Evolutionary conservation across 2,888 invertebrate species (phyloP).

Genomic region (Drosophila fulvimacula): DNA sequence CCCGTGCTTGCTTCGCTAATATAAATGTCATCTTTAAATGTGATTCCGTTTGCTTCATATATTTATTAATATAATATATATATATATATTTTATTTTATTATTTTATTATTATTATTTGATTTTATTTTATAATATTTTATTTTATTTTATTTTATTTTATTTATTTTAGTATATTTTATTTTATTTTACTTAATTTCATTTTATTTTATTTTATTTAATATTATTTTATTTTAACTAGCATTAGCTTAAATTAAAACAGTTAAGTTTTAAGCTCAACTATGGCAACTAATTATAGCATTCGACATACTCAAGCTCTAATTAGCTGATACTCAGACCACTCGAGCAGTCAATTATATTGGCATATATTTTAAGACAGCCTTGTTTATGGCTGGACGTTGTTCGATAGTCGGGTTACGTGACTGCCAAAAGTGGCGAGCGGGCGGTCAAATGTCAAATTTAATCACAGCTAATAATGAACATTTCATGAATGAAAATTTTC

Average conservation of each 20-base stretch:
- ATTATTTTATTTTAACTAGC: too few relatives aligned
- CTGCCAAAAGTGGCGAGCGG: constrained; percentile 13
- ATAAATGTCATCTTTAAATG: neutral
- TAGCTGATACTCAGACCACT: constrained; percentile 14
- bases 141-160: too few relatives aligned
- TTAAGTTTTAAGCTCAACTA: neutral
- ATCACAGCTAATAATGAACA: constrained; percentile 64
- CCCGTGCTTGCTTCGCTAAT: neutral
- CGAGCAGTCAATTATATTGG: constrained; percentile 27
- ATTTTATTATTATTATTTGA: too few relatives aligned
- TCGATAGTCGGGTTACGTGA: constrained; percentile 46
- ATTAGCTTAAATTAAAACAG: too few relatives aligned
- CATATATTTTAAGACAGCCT: constrained; percentile 19
- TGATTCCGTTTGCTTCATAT: too few relatives aligned
- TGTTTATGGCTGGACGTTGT: constrained; percentile 11
- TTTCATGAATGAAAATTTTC: constrained; percentile 64
- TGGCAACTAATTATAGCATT: constrained; percentile 1
- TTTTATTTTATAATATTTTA: too few relatives aligned
- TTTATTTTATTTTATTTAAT: too few relatives aligned
- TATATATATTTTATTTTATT: too few relatives aligned
- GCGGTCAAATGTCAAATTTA: constrained; percentile 67
- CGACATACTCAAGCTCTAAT: constrained; percentile 17
- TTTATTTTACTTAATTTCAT: too few relatives aligned
- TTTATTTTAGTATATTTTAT: too few relatives aligned
- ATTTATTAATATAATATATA: too few relatives aligned